phyloP scores from a whole-genome alignment of 1,140 invertebrate species.

The Macrobrachium nipponense region DNA sequence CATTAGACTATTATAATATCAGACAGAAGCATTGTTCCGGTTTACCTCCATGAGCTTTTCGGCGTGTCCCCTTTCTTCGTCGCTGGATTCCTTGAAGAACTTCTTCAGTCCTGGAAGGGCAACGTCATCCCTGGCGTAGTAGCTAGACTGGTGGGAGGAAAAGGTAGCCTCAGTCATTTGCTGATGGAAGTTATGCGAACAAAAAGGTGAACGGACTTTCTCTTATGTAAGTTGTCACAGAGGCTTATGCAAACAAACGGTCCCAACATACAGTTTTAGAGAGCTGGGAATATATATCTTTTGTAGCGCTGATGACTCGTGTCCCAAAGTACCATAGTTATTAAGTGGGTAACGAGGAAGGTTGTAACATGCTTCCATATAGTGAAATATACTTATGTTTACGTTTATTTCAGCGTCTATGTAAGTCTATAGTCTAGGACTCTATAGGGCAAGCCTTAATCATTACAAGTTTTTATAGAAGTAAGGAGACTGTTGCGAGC shows the following conservation, averaged over 20 bases:
- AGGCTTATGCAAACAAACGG: background rate
- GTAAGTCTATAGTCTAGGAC: no score
- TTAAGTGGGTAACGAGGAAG: no score
- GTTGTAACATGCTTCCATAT: no score
- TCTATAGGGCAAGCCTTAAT: no score
- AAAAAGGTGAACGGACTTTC: background rate
- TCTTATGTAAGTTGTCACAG: background rate
- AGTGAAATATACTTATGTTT: no score
- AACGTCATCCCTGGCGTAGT: constrained; percentile 78
- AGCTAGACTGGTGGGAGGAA: constrained; percentile 69
- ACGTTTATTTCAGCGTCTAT: no score
- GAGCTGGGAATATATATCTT: no score
- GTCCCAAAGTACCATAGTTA: no score
- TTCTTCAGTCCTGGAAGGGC: constrained; percentile 74
- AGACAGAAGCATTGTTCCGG: constrained; percentile 57
- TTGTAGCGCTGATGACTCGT: no score
- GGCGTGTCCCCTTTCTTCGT: constrained; percentile 77
- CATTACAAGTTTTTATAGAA: no score
- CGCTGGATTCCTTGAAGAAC: constrained; percentile 73
- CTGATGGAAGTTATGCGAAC: background rate
- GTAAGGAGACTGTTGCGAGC: no score
- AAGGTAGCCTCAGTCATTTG: background rate
- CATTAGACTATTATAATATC: background rate
- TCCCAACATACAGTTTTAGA: no score
- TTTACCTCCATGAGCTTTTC: constrained; percentile 74